phyloP scores from a whole-genome alignment of 53 echinoderm and acorn worm species.

The Apostichopus leukothele region DNA sequence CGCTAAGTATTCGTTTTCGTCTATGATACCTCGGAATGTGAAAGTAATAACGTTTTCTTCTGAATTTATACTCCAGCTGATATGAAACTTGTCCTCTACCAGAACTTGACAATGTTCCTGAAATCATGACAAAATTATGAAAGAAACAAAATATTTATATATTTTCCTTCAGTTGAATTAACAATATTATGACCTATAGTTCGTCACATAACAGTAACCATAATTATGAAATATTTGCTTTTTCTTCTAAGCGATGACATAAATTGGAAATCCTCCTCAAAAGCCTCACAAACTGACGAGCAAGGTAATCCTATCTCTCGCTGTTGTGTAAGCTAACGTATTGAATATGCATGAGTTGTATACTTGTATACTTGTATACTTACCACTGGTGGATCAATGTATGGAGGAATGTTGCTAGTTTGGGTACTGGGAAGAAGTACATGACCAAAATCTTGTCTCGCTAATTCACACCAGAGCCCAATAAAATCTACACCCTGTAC shows the following conservation, averaged over 20 bases:
- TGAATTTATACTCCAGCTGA: slow-evolving; percentile 63
- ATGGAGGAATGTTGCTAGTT: slow-evolving; percentile 60
- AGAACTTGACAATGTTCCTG: slow-evolving; percentile 73
- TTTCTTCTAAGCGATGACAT: too few species aligned
- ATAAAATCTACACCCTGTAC: slow-evolving; percentile 76
- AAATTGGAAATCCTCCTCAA: too few species aligned
- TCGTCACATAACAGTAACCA: too few species aligned
- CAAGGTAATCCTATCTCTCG: too few species aligned
- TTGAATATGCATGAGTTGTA: too few species aligned
- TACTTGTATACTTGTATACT: not conserved
- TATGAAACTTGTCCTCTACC: slow-evolving; percentile 65
- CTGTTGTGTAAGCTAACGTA: too few species aligned
- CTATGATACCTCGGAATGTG: slow-evolving; percentile 55
- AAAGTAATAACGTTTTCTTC: slow-evolving; percentile 54
- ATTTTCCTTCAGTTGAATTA: too few species aligned
- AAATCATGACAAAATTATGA: not conserved
- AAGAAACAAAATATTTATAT: not conserved
- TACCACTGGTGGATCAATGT: slow-evolving; percentile 1
- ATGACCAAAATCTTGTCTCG: slow-evolving; percentile 70
- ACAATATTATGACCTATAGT: too few species aligned
- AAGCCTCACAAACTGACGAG: too few species aligned
- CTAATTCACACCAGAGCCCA: slow-evolving; percentile 68
- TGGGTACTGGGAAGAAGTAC: slow-evolving; percentile 38
- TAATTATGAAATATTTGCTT: not conserved
- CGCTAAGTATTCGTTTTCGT: slow-evolving; percentile 60